Percentiles rank a stretch among this genome's conserved stretches.
These are phyloP conservation scores for Halcyon malimbica DNA, from an alignment of 2,113 vertebrate species.

Conservation along the genomic window DNA sequence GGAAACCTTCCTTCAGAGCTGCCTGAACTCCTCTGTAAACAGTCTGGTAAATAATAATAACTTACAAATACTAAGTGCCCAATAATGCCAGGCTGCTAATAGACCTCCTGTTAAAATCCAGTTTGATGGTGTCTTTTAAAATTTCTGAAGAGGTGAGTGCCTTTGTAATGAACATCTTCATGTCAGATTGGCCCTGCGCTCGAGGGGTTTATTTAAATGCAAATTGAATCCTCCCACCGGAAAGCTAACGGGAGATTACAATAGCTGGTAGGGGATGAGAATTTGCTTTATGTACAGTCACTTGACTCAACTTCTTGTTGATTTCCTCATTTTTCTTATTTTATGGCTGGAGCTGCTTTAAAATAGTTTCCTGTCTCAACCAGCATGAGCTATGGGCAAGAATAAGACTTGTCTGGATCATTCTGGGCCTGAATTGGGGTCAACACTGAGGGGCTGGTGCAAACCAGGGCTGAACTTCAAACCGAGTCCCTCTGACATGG, in stretches of 20 bases:
- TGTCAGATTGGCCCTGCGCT: neutral
- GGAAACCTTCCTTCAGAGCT: neutral
- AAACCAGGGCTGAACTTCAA: neutral
- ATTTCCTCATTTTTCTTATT: slow-evolving; percentile 9
- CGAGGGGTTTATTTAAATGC: slow-evolving; percentile 44
- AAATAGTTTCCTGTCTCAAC: neutral
- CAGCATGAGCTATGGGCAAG: neutral
- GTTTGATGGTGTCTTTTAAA: neutral
- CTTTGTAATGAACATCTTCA: neutral
- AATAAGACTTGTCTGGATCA: neutral
- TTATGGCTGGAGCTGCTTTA: neutral
- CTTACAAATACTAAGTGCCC: neutral
- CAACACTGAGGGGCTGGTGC: neutral
- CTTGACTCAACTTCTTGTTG: neutral
- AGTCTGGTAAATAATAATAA: neutral
- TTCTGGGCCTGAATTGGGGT: neutral
- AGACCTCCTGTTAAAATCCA: neutral
- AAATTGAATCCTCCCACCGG: slow-evolving; percentile 49
- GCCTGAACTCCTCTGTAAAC: neutral
- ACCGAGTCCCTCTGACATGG: fast-evolving
- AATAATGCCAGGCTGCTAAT: neutral
- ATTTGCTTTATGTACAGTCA: neutral
- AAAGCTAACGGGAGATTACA: slow-evolving; percentile 30
- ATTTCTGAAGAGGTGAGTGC: neutral
- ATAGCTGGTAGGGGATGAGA: slow-evolving; percentile 11